Evolutionary conservation across 2,797 vertebrate genomes (phyloP).

Genomic region (Gymnopithys bicolor): DNA sequence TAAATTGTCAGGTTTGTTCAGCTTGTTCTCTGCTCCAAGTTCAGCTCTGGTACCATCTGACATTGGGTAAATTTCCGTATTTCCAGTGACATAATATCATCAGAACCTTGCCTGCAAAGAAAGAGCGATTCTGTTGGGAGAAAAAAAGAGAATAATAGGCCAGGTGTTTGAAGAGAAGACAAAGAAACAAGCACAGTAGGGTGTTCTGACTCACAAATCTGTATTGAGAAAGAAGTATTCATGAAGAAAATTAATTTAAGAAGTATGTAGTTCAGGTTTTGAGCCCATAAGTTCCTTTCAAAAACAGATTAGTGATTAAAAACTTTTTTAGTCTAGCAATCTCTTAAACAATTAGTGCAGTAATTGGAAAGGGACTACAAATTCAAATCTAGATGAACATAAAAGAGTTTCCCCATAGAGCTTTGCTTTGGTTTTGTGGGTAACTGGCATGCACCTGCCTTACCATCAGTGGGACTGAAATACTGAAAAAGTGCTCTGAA

Average conservation of each 20-base stretch:
- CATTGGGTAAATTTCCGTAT: constrained; percentile 10
- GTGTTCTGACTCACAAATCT: constrained; percentile 70
- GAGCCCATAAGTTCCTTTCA: constrained; percentile 75
- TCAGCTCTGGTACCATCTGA: neutral
- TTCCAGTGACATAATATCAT: constrained; percentile 62
- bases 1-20: neutral
- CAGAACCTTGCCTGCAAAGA: constrained; percentile 60
- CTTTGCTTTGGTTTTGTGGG: constrained; percentile 53
- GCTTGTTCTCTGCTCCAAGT: neutral
- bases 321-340: constrained; percentile 74
- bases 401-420: constrained; percentile 68
- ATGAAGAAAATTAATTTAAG: constrained; percentile 81
- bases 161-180: constrained; percentile 76
- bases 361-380: constrained; percentile 77
- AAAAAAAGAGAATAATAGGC: constrained; percentile 57
- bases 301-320: constrained; percentile 80
- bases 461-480: constrained; percentile 43
- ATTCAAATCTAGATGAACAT: constrained; percentile 75
- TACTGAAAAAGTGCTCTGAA: constrained; percentile 53
- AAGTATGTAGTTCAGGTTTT: constrained; percentile 75
- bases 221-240: constrained; percentile 76
- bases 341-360: constrained; percentile 77
- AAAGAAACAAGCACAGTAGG: constrained; percentile 71
- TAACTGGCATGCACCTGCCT: constrained; percentile 67
- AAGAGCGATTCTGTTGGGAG: constrained; percentile 33